A percentile compares a stretch with the other conserved stretches of the same genome.
Evolutionary conservation across 2,797 vertebrate species (phyloP).

Genomic region (Brachyrhaphis roseni): DNA sequence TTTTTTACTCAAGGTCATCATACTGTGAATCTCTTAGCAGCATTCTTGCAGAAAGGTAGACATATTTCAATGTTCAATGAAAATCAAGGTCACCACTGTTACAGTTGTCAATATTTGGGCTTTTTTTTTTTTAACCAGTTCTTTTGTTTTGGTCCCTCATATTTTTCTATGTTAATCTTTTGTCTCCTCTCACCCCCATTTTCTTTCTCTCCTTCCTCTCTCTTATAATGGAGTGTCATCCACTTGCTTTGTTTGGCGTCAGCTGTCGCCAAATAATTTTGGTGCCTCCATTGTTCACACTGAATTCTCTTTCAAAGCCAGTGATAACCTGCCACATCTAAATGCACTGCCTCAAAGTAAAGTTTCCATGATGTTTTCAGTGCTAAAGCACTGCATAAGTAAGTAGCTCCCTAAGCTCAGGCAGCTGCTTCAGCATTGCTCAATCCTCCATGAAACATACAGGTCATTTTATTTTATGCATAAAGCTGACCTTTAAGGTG

Average conservation of each 20-base stretch:
- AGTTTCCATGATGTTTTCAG: constrained; percentile 1
- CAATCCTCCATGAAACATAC: neutral
- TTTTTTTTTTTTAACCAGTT: neutral
- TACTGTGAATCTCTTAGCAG: neutral
- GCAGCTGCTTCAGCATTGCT: neutral
- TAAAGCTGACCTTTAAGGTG: neutral
- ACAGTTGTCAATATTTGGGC: neutral
- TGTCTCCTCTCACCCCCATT: neutral
- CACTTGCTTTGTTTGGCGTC: constrained; percentile 47
- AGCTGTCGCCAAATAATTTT: constrained; percentile 44
- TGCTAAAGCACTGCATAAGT: constrained; percentile 1
- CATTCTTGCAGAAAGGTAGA: neutral
- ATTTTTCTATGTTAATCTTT: neutral
- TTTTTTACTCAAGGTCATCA: neutral
- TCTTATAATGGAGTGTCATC: constrained; percentile 27
- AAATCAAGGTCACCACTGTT: neutral
- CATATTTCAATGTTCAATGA: neutral
- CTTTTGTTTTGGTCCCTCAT: neutral
- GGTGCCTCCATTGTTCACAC: constrained; percentile 42
- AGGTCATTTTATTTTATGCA: neutral
- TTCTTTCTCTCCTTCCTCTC: neutral
- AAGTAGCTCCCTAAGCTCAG: constrained; percentile 2
- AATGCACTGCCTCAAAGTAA: constrained; percentile 9
- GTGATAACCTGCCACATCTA: constrained; percentile 39
- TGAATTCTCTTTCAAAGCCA: constrained; percentile 32